Conservation (phyloP, 2,888 invertebrate genomes). For the Chorisops tibialis region DNA sequence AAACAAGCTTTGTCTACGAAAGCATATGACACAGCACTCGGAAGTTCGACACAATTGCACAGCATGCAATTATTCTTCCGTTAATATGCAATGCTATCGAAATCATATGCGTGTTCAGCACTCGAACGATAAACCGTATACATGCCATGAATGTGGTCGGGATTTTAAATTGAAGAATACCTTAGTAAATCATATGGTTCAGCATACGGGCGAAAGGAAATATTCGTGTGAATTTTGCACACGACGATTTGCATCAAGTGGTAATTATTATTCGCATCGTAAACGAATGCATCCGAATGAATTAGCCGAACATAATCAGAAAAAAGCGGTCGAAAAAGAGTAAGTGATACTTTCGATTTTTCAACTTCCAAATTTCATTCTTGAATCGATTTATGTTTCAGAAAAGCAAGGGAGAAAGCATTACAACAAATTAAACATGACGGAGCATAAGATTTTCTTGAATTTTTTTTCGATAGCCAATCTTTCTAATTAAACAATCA, state of each 20-base stretch:
- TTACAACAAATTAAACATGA: background rate
- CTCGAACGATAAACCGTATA: slow-evolving; percentile 33
- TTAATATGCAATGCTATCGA: slow-evolving; percentile 32
- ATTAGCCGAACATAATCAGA: slow-evolving; percentile 31
- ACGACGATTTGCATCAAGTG: slow-evolving; percentile 36
- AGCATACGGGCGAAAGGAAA: slow-evolving; percentile 36
- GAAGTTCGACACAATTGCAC: slow-evolving; percentile 29
- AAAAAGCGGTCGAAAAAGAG: slow-evolving; percentile 32
- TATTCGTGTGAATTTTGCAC: slow-evolving; percentile 36
- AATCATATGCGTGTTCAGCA: slow-evolving; percentile 35
- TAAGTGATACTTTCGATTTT: background rate
- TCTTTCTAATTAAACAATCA: no score
- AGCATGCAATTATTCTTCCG: slow-evolving; percentile 33
- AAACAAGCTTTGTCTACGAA: slow-evolving; percentile 35
- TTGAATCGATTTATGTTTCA: background rate
- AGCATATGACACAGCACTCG: slow-evolving; percentile 35
- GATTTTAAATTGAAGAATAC: slow-evolving; percentile 36
- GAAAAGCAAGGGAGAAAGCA: slow-evolving; percentile 1
- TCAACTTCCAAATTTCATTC: background rate
- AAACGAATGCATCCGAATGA: slow-evolving; percentile 37
- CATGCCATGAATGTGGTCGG: slow-evolving; percentile 33
- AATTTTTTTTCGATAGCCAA: no score
- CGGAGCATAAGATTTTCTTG: no score
- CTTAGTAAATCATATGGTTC: slow-evolving; percentile 35
- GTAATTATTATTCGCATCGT: slow-evolving; percentile 37